Percentiles rank a stretch among this genome's conserved stretches.
These are phyloP conservation scores for Agrilus planipennis DNA, from an alignment of 1,140 invertebrate genomes.

Conservation along the genomic window DNA sequence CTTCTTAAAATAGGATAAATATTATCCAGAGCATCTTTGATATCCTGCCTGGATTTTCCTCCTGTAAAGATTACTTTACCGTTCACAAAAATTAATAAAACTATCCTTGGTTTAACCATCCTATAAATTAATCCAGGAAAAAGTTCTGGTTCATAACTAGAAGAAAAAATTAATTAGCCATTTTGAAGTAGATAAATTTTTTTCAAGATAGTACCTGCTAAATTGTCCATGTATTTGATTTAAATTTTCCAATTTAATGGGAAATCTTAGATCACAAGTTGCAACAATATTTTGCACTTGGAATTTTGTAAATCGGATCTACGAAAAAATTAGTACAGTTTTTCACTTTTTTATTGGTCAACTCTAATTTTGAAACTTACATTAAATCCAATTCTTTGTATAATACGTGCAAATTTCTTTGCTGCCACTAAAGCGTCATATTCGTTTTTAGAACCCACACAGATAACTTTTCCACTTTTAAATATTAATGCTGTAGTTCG, in stretches of 20 bases:
- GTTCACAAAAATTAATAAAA: slow-evolving; percentile 94
- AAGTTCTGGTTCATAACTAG: slow-evolving; percentile 74
- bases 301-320: slow-evolving; percentile 93
- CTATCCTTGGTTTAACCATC: slow-evolving; percentile 92
- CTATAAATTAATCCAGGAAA: slow-evolving; percentile 97
- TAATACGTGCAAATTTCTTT: slow-evolving; percentile 94
- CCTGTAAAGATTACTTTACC: slow-evolving; percentile 96
- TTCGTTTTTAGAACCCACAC: slow-evolving; percentile 95
- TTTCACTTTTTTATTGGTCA: slow-evolving; percentile 3
- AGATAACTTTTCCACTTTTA: slow-evolving; percentile 96
- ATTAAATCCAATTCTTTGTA: slow-evolving; percentile 95
- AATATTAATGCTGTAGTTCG: slow-evolving; percentile 96
- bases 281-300: slow-evolving; percentile 99
- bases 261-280: slow-evolving; percentile 95
- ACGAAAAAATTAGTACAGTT: slow-evolving; percentile 23
- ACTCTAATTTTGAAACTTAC: slow-evolving; percentile 50
- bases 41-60: slow-evolving; percentile 84
- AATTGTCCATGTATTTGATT: slow-evolving; percentile 93
- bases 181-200: background rate
- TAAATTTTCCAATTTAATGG: slow-evolving; percentile 90
- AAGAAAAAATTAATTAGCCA: slow-evolving; percentile 21
- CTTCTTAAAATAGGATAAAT: slow-evolving; percentile 95
- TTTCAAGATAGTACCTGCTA: slow-evolving; percentile 48
- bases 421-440: slow-evolving; percentile 85
- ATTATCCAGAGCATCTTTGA: slow-evolving; percentile 88